phyloP scores from a whole-genome alignment of 1,140 invertebrate genomes.

The Trichonephila clavipes region DNA sequence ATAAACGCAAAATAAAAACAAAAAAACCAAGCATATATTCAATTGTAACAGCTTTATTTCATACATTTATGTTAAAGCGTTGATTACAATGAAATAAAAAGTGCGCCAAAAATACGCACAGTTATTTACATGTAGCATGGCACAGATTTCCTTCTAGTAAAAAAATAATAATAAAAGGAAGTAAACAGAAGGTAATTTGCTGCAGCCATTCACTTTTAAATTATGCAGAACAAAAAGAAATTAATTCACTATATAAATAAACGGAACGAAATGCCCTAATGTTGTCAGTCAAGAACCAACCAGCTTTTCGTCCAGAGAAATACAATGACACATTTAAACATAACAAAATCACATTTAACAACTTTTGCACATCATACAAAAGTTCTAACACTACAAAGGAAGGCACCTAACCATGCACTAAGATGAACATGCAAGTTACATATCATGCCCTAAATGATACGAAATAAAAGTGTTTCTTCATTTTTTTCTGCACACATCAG shows the following conservation, averaged over 20 bases:
- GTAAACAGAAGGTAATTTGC: background rate
- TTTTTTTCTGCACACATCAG: background rate
- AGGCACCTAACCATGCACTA: slow-evolving; percentile 37
- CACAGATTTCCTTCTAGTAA: background rate
- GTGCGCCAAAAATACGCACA: slow-evolving; percentile 37
- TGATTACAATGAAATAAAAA: slow-evolving; percentile 57
- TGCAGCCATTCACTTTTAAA: slow-evolving; percentile 12
- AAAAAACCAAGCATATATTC: slow-evolving; percentile 29
- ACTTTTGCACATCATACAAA: slow-evolving; percentile 22
- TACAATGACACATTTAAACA: slow-evolving; percentile 15
- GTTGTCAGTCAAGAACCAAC: slow-evolving; percentile 12
- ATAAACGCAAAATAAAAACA: slow-evolving; percentile 24
- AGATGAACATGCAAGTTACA: slow-evolving; percentile 10
- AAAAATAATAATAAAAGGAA: background rate
- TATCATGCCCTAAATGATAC: background rate
- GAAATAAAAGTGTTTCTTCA: background rate
- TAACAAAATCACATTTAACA: slow-evolving; percentile 37
- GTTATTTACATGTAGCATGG: background rate
- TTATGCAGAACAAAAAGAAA: slow-evolving; percentile 31
- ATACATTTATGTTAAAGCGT: slow-evolving; percentile 26
- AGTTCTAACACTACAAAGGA: background rate
- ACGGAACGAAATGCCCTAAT: slow-evolving; percentile 21
- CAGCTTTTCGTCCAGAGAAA: background rate
- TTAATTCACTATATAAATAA: slow-evolving; percentile 13
- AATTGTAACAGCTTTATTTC: slow-evolving; percentile 68